Conservation (phyloP, 2,888 invertebrate species). For the Caenorhabditis sp. region DNA sequence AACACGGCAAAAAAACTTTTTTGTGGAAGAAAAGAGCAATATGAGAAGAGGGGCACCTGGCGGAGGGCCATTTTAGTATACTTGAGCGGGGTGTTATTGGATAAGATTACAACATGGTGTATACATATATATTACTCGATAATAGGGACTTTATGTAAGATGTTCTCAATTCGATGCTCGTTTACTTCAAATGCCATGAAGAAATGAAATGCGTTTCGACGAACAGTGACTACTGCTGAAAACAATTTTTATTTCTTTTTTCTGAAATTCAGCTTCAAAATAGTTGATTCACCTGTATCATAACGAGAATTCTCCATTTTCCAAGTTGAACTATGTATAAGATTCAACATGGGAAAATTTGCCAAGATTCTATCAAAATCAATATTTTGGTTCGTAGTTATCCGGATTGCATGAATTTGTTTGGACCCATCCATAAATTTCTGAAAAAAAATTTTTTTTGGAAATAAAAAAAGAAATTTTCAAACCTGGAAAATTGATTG, state of each 20-base stretch:
- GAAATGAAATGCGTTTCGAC: constrained; percentile 35
- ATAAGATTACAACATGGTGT: not conserved
- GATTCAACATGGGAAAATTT: not conserved
- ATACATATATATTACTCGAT: constrained; percentile 16
- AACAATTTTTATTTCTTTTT: not conserved
- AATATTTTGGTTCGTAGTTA: constrained; percentile 33
- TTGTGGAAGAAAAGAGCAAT: constrained; percentile 21
- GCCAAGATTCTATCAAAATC: constrained; percentile 23
- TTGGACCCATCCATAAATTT: constrained; percentile 15
- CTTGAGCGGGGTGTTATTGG: constrained; percentile 5
- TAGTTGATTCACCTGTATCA: constrained; percentile 13
- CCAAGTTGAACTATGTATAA: constrained; percentile 16
- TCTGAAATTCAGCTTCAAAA: too few species aligned
- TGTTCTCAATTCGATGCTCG: constrained; percentile 24
- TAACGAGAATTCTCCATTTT: constrained; percentile 10
- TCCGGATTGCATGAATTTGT: constrained; percentile 16
- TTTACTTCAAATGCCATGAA: constrained; percentile 41
- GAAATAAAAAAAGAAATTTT: not conserved
- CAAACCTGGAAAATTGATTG: constrained; percentile 8
- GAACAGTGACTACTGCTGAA: constrained; percentile 31
- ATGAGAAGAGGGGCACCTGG: constrained; percentile 2
- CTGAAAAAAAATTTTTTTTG: not conserved
- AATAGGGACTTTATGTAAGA: constrained; percentile 32
- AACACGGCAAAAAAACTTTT: constrained; percentile 25
- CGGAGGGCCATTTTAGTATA: constrained; percentile 8